Base-by-base conservation (phyloP, 2,888 invertebrate species). In the Aspidiotus destructor region DNA sequence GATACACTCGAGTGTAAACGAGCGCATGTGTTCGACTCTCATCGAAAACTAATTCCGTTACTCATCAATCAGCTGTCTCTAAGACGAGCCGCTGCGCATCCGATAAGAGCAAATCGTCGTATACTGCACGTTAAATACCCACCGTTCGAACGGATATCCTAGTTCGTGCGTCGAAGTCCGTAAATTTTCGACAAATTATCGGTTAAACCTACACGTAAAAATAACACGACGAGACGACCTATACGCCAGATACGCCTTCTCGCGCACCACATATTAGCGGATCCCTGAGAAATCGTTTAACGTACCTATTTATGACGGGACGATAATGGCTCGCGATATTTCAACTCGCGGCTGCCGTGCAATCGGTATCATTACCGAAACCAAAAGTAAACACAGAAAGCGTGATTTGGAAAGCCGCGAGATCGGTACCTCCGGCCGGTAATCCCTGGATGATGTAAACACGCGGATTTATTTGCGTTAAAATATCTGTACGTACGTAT, bases 391-490 rank as follows among this genome's bases (percentile, higher is more conserved):
- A 62, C 62, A 62, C 62, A 28, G 28, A 48, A 62, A 48, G 17
- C 44, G 52, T 62, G 62, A 62, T 62, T 62, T 41, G 44, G 48
- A 48, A 28, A 28, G 62, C 44, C 44, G n/a, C n/a, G 62, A 48
- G 62, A 62, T 62, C 62, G 48, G 62, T 62, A n/a, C 10, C 11
- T 48, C 48, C 28, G 28, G 62, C 48, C 41, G 62, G 44, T 62
- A 62, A 62, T 62, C 62, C 62, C 17, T 48, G 48, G 62, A 62
- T 48, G 62, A 62, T 62, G 62, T 62, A 62, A 62, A 62, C 62
- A 62, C 48, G 48, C 28, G 62, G 62, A 62, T 62, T 62, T 62
- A 62, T 62, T 48, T 61, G 28, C 28, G 61, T 61, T 61, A 61
- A 61, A 48, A 48, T 48, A 28, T 28, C 28, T 28, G 28, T 28